Percentiles rank a stretch among this genome's conserved stretches.
Evolutionary conservation across 2,888 invertebrate species (phyloP).

Genomic region (Eupithecia dodoneata): DNA sequence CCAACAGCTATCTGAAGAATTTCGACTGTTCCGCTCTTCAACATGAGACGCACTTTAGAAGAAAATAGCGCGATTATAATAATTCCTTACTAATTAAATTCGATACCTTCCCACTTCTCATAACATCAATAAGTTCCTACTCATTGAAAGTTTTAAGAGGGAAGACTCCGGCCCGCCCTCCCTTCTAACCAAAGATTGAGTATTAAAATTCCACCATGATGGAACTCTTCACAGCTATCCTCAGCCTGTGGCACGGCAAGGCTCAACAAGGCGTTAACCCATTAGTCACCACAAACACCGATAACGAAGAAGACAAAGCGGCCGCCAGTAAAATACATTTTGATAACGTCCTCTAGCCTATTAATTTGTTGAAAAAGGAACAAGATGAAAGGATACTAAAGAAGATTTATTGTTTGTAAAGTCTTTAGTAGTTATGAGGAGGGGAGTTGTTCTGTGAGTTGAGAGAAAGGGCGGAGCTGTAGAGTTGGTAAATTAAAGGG

Average conservation of each 20-base stretch:
- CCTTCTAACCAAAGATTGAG: background rate
- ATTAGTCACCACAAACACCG: constrained; percentile 73
- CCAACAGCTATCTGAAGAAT: constrained; percentile 82
- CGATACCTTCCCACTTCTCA: background rate
- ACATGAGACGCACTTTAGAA: constrained; percentile 72
- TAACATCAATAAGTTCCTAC: background rate
- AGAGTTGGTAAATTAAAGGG: background rate
- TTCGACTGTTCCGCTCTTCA: constrained; percentile 78
- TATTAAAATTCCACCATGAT: background rate
- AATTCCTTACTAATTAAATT: background rate
- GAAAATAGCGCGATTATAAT: constrained; percentile 78
- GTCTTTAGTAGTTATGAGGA: background rate
- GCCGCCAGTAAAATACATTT: constrained; percentile 28
- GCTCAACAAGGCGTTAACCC: constrained; percentile 62
- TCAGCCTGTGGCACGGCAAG: constrained; percentile 4
- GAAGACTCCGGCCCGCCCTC: background rate
- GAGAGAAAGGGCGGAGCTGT: background rate
- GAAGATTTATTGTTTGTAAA: constrained; percentile 20
- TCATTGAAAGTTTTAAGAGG: background rate
- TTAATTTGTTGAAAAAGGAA: constrained; percentile 30
- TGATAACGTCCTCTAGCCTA: constrained; percentile 32
- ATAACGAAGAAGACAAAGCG: constrained; percentile 60
- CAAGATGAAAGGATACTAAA: constrained; percentile 20
- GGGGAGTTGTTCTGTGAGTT: background rate
- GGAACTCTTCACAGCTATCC: background rate